Conservation (phyloP, 2,888 invertebrate genomes). For the Pemphredon lugubris region DNA sequence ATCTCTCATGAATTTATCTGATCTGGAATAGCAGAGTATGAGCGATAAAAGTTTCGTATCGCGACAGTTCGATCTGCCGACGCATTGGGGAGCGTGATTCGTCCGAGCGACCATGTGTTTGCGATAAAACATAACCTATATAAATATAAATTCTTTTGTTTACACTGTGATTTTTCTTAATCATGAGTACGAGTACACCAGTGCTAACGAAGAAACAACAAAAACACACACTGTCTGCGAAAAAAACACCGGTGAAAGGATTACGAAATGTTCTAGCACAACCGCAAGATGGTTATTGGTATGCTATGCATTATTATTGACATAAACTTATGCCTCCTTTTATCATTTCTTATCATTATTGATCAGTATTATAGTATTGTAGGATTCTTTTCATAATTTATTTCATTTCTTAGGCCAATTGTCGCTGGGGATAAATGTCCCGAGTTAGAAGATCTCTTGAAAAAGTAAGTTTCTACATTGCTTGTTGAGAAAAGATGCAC, state of each 20-base stretch:
- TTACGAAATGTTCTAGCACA: slow-evolving; percentile 73
- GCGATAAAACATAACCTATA: too few relatives aligned
- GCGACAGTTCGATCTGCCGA: too few relatives aligned
- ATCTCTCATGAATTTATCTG: too few relatives aligned
- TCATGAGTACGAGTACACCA: slow-evolving; percentile 41
- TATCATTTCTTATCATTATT: too few relatives aligned
- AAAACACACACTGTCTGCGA: slow-evolving; percentile 68
- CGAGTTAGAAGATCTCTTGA: slow-evolving; percentile 62
- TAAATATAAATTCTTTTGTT: too few relatives aligned
- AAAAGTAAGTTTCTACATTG: slow-evolving; percentile 63
- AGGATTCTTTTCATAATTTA: background rate
- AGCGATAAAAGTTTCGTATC: too few relatives aligned
- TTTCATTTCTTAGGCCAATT: slow-evolving; percentile 69
- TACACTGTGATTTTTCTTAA: too few relatives aligned
- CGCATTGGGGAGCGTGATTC: too few relatives aligned
- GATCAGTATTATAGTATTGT: background rate
- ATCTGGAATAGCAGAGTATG: too few relatives aligned
- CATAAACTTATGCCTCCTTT: slow-evolving; percentile 3
- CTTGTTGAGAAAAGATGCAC: background rate
- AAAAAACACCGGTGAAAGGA: slow-evolving; percentile 70
- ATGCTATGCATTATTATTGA: slow-evolving; percentile 20
- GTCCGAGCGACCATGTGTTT: too few relatives aligned
- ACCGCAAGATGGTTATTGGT: slow-evolving; percentile 72
- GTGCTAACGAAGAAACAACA: slow-evolving; percentile 68
- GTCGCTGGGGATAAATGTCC: slow-evolving; percentile 56